Conservation (phyloP, 1,140 invertebrate genomes). For the Drosophila sulfurigaster region DNA sequence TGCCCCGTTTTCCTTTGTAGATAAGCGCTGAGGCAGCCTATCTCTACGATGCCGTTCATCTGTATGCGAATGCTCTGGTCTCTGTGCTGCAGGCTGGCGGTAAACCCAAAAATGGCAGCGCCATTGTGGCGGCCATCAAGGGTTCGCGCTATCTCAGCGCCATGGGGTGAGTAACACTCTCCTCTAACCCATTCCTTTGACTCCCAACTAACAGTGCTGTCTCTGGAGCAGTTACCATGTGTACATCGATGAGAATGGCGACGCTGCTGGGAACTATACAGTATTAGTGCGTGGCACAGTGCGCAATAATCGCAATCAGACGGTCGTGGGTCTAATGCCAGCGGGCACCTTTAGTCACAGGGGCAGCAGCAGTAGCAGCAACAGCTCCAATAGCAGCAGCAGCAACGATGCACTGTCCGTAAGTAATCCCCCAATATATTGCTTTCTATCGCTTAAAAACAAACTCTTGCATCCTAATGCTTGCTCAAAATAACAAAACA, state of each 20-base stretch:
- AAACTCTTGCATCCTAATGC: conserved; percentile 44
- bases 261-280: conserved; percentile 98
- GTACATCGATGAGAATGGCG: conserved; percentile 97
- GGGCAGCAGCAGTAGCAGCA: conserved; percentile 80
- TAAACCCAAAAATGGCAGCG: conserved; percentile 90
- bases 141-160: conserved; percentile 92
- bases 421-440: conserved; percentile 72
- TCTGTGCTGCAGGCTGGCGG: conserved; percentile 88
- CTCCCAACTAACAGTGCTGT: not conserved
- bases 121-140: conserved; percentile 89
- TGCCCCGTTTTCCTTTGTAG: conserved; percentile 84
- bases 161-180: conserved; percentile 90
- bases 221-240: conserved; percentile 90
- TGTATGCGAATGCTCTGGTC: conserved; percentile 92
- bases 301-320: conserved; percentile 72
- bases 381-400: conserved; percentile 76
- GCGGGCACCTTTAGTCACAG: conserved; percentile 88
- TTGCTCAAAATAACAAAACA: conserved; percentile 16
- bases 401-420: conserved; percentile 86
- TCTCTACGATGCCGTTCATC: conserved; percentile 95
- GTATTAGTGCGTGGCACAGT: conserved; percentile 88
- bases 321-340: conserved; percentile 91
- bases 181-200: not conserved
- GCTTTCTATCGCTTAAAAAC: conserved; percentile 4
- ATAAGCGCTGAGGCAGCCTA: conserved; percentile 95